Base-by-base conservation (phyloP, 2,113 vertebrate genomes). In the Perca fluviatilis region DNA sequence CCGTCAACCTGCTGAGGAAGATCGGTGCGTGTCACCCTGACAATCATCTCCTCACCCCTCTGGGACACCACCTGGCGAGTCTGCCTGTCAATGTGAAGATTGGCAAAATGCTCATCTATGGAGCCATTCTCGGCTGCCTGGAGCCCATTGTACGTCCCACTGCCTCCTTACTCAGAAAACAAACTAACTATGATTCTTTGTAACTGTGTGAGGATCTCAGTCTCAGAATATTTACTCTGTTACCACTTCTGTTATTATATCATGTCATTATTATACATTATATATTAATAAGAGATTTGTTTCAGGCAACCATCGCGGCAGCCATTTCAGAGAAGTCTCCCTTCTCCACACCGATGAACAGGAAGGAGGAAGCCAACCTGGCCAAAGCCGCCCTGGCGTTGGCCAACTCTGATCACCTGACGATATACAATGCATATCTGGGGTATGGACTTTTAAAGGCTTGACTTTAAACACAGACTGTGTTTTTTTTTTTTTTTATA, bases 101-200 rank as follows among this genome's bases (percentile, higher is more conserved):
- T 51, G 98, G 98, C 67, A 99, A 99, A 95, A 99, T 99, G 98
- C 97, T 99, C 61, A 97, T 99, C 90, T 99, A 98, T 65, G 97
- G 97, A 54, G 98, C 97, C 85, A 97, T 99, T 91, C 96, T 99
- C 87, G 97, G 98, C 82, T 99, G 98, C 88, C 95, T 99, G 84
- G 97, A 99, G 81, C 96, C 98, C 30, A 97, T 98, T 85, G 98
- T 99, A 90, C 94, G 97, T 94, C 46, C 9, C 70, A 0, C 30
- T 27, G 7, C 13, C 46, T 77, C 25, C 5, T 18, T 50, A 65
- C 3, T 46, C 21, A 60, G 4, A 53, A 53, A 47, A 57, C 36
- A 67, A 47, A 46, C 40, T 7, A 9, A 40, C 25, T 7, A 46
- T 15, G 8, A 43, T 43, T 25, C 13, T 49, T 43, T 60, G 23